Percentiles rank a stretch among this genome's conserved stretches.
Conservation (phyloP, 2,797 vertebrate genomes). For the Notamacropus eugenii region DNA sequence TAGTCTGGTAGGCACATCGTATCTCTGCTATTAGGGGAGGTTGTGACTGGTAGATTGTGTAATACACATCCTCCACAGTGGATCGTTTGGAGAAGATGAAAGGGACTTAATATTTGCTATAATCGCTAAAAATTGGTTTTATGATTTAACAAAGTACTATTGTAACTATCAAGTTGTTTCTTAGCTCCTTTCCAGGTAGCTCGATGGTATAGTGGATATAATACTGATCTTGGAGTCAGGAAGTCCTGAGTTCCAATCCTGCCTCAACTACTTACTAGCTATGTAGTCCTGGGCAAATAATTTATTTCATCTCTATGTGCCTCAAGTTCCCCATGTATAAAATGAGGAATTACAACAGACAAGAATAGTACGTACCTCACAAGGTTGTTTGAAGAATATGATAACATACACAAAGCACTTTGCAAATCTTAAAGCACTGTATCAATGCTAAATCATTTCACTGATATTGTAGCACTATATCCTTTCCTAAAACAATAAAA, state of each 20-base stretch:
- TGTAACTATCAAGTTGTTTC: neutral
- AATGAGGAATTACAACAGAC: too few species aligned
- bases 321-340: too few species aligned
- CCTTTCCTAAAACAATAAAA: too few species aligned
- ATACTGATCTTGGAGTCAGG: neutral
- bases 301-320: too few species aligned
- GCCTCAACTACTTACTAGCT: neutral
- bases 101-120: neutral
- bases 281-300: neutral
- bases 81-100: too few species aligned
- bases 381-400: too few species aligned
- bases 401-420: too few species aligned
- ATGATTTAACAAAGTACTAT: neutral
- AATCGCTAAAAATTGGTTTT: neutral
- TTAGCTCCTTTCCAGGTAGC: neutral
- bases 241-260: neutral
- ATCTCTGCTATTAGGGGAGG: neutral
- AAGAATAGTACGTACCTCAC: too few species aligned
- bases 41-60: neutral
- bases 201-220: neutral
- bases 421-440: too few species aligned
- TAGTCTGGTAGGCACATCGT: neutral
- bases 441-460: too few species aligned
- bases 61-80: neutral
- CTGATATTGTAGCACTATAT: too few species aligned